Evolutionary conservation across 1,140 invertebrate genomes (phyloP).

Genomic region (Diachasmimorpha longicaudata): DNA sequence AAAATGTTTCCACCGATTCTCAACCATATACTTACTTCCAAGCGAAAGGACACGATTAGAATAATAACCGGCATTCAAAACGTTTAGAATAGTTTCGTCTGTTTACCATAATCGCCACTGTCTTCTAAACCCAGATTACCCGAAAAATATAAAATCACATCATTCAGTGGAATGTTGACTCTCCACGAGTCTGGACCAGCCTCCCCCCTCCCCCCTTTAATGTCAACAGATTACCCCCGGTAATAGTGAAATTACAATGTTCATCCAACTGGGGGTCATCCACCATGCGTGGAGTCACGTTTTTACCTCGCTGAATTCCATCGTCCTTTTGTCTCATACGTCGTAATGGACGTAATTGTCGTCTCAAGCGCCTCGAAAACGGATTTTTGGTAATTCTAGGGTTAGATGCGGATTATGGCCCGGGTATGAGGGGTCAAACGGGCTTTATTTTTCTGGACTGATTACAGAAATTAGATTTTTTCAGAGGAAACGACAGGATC

Average conservation of each 20-base stretch:
- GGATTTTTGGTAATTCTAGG: slow-evolving; percentile 54
- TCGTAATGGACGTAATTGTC: slow-evolving; percentile 27
- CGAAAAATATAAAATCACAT: neutral
- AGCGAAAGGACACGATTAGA: slow-evolving; percentile 44
- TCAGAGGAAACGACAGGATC: slow-evolving; percentile 18
- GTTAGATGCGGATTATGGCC: slow-evolving; percentile 42
- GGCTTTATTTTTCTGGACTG: slow-evolving; percentile 38
- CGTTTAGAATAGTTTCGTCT: slow-evolving; percentile 50
- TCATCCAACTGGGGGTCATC: neutral
- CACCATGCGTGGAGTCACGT: slow-evolving; percentile 17
- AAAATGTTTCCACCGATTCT: too few relatives aligned
- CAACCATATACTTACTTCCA: neutral
- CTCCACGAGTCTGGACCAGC: slow-evolving; percentile 12
- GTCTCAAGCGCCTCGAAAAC: slow-evolving; percentile 13
- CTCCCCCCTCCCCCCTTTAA: too few relatives aligned
- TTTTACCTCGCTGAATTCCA: slow-evolving; percentile 9
- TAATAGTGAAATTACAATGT: slow-evolving; percentile 61
- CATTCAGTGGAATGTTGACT: slow-evolving; percentile 33
- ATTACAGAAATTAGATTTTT: slow-evolving; percentile 50
- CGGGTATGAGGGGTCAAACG: slow-evolving; percentile 47
- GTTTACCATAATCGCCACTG: slow-evolving; percentile 55
- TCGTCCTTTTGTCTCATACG: slow-evolving; percentile 10
- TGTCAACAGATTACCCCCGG: slow-evolving; percentile 61
- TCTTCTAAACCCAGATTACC: neutral
- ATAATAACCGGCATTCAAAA: slow-evolving; percentile 36